Base-by-base conservation (phyloP, 2,797 vertebrate genomes). In the Sebastes goodei region DNA sequence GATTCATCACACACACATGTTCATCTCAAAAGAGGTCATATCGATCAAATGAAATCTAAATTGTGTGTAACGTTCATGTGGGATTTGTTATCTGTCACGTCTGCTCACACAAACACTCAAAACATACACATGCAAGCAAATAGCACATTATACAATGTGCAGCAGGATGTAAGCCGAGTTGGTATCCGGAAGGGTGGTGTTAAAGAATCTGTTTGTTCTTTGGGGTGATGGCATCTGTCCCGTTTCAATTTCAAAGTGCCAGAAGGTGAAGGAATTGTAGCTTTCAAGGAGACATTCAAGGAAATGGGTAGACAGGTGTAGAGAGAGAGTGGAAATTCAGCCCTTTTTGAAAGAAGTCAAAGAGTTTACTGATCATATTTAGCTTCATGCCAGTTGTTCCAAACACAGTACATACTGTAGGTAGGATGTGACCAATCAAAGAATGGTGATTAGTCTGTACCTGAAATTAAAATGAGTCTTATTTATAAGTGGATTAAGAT, bases 231-330 rank as follows among this genome's bases (percentile, higher is more conserved):
- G n/a, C 35, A 27, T 74, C 66, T 56, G 66, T 73, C 52, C 71
- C 4, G 65, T 78, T 84, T 89, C 70, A 61, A n/a, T 76, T 82
- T 72, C 53, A 77, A 69, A 74, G 57, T 10, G 56, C 70, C 78
- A 32, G 21, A 71, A 78, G 76, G 68, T 14, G 25, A 75, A 74
- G 14, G 80, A 52, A 52, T 9, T 81, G 69, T 73, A 7, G 53
- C 70, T 86, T 90, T 84, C n/a, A 78, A 53, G 38, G 57, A 60
- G 27, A 76, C 27, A 80, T 71, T 82, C 5, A 12, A 66, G 71
- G 53, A 29, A 82, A 64, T 49, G 59, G 56, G 64, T 60, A 33
- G 56, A 73, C 14, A n/a, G 20, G 49, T 49, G 33, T 65, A 76
- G 53, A 4, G 63, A 78, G 53, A 5, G 63, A 77, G 56, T 70